These are phyloP conservation scores for Alaudala cheleensis DNA, from an alignment of 2,113 vertebrate species.

Conservation along the genomic window DNA sequence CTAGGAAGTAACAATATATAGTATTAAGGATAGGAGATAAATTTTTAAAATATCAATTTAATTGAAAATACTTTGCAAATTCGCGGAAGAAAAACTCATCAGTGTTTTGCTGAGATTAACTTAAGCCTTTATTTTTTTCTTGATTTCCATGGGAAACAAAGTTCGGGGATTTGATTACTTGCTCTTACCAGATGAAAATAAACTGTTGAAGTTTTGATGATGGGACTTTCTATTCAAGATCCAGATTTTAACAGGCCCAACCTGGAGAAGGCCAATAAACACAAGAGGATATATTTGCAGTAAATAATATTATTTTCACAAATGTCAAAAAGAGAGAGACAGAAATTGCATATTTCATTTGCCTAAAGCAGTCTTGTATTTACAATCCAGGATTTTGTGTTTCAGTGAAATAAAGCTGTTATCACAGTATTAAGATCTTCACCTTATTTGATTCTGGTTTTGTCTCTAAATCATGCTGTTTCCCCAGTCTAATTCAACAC, in stretches of 20 bases:
- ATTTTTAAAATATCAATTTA: background rate
- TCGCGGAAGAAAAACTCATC: background rate
- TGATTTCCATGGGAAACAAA: rapidly evolving
- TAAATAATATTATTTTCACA: background rate
- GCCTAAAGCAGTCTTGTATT: background rate
- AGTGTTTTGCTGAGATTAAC: background rate
- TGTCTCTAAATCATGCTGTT: background rate
- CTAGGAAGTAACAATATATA: background rate
- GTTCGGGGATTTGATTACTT: background rate
- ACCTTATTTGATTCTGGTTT: background rate
- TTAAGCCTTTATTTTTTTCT: rapidly evolving
- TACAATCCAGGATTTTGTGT: background rate
- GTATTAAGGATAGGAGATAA: background rate
- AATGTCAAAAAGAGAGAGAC: background rate
- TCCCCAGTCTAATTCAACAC: background rate
- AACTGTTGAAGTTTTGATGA: background rate
- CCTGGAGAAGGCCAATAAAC: background rate
- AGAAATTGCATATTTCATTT: background rate
- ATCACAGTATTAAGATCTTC: background rate
- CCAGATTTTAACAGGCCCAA: background rate
- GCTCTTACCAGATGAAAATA: background rate
- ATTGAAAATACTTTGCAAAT: background rate
- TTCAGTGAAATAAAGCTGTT: background rate
- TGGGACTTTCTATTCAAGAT: background rate
- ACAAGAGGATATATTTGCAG: background rate